phyloP scores from a whole-genome alignment of 2,888 invertebrate species.

The Stenchaetothrips biformis region DNA sequence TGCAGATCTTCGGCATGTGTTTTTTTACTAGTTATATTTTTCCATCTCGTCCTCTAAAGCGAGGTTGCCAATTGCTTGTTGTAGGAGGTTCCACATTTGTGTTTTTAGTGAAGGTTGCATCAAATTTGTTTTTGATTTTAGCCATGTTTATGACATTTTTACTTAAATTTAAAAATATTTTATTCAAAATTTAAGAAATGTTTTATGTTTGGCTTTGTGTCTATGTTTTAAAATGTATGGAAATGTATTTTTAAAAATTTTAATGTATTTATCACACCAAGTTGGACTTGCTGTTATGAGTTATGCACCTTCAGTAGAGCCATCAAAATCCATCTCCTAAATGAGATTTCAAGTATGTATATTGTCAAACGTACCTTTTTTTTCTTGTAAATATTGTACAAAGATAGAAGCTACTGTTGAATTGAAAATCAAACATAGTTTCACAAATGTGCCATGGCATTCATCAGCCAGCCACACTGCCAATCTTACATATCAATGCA shows the following conservation, averaged over 20 bases:
- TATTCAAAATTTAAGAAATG: neutral
- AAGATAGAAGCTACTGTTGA: neutral
- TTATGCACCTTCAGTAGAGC: neutral
- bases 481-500: neutral
- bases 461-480: conserved; percentile 17
- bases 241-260: neutral
- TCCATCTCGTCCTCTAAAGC: neutral
- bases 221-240: neutral
- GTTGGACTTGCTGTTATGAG: conserved; percentile 1
- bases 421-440: neutral
- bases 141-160: too few relatives aligned
- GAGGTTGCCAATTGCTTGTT: too few relatives aligned
- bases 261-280: neutral
- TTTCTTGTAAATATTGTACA: conserved; percentile 5
- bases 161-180: neutral
- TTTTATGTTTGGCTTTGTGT: neutral
- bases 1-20: neutral
- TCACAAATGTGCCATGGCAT: conserved; percentile 15
- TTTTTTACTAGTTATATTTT: neutral
- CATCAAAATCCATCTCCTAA: neutral
- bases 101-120: conserved; percentile 5
- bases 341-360: neutral
- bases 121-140: neutral
- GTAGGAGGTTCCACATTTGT: neutral
- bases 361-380: conserved; percentile 16